Percentiles rank a stretch among this genome's conserved stretches.
These are phyloP conservation scores for Henricia sp. DNA, from an alignment of 53 echinoderm and acorn worm species.

Conservation along the genomic window DNA sequence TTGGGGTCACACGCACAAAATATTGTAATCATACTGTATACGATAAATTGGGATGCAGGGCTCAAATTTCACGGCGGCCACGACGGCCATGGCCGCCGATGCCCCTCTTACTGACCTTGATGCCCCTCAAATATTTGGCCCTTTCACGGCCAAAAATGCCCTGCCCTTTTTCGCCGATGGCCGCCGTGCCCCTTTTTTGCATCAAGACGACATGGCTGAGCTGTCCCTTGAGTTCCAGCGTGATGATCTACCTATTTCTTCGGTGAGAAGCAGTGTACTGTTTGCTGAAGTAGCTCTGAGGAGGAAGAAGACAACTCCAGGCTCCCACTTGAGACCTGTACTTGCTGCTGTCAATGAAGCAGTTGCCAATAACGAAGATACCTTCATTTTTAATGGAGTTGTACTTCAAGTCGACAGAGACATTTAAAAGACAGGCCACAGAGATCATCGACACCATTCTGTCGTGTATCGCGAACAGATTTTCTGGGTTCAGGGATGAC, in stretches of 20 bases:
- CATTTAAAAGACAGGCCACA: neutral
- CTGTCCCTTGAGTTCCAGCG: constrained; percentile 61
- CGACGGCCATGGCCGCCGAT: too few species aligned
- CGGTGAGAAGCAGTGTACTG: constrained; percentile 45
- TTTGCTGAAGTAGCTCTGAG: constrained; percentile 16
- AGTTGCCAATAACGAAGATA: neutral
- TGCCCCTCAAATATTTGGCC: too few species aligned
- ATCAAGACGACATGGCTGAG: constrained; percentile 48
- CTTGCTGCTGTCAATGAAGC: constrained; percentile 43
- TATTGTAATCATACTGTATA: too few species aligned
- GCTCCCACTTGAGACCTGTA: constrained; percentile 50
- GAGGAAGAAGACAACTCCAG: constrained; percentile 43
- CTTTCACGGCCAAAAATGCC: too few species aligned
- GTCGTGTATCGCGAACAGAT: neutral
- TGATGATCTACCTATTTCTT: constrained; percentile 51
- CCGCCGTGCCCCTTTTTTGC: too few species aligned
- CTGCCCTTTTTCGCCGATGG: too few species aligned
- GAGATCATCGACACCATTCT: neutral
- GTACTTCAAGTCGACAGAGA: neutral
- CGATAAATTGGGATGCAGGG: too few species aligned
- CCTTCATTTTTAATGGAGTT: neutral
- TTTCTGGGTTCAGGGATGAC: neutral
- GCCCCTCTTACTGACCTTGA: too few species aligned
- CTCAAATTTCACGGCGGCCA: too few species aligned
- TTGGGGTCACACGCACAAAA: too few species aligned